These are phyloP conservation scores for Phalera bucephala DNA, from an alignment of 2,888 invertebrate genomes.

Conservation along the genomic window DNA sequence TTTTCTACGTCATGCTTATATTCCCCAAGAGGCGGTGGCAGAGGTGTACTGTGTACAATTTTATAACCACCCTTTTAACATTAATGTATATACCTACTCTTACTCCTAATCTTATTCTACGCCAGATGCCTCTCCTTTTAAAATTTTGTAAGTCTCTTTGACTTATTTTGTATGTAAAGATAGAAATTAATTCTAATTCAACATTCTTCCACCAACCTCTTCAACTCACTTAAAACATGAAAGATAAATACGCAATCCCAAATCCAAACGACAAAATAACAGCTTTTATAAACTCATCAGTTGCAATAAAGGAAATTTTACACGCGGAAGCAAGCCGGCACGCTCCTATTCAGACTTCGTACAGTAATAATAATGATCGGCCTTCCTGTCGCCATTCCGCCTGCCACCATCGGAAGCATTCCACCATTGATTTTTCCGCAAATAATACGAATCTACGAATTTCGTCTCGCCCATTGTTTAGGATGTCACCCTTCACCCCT, in stretches of 20 bases:
- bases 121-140: too few species aligned
- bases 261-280: conserved; percentile 64
- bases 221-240: too few species aligned
- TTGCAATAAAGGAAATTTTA: conserved; percentile 54
- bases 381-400: conserved; percentile 63
- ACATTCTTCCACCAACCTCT: too few species aligned
- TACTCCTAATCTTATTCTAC: too few species aligned
- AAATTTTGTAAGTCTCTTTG: too few species aligned
- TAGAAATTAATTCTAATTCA: too few species aligned
- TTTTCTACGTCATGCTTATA: too few species aligned
- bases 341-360: conserved; percentile 59
- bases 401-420: conserved; percentile 69
- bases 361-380: conserved; percentile 75
- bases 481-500: conserved; percentile 43
- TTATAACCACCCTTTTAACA: too few species aligned
- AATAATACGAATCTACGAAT: conserved; percentile 67
- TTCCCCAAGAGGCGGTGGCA: too few species aligned
- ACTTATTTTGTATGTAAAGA: too few species aligned
- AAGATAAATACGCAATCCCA: conserved; percentile 47
- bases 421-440: conserved; percentile 81
- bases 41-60: too few species aligned
- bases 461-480: conserved; percentile 47
- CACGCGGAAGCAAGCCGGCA: conserved; percentile 55
- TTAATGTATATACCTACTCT: too few species aligned
- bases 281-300: conserved; percentile 70